phyloP scores from a whole-genome alignment of 2,888 invertebrate genomes.

The Megamerina dolium region DNA sequence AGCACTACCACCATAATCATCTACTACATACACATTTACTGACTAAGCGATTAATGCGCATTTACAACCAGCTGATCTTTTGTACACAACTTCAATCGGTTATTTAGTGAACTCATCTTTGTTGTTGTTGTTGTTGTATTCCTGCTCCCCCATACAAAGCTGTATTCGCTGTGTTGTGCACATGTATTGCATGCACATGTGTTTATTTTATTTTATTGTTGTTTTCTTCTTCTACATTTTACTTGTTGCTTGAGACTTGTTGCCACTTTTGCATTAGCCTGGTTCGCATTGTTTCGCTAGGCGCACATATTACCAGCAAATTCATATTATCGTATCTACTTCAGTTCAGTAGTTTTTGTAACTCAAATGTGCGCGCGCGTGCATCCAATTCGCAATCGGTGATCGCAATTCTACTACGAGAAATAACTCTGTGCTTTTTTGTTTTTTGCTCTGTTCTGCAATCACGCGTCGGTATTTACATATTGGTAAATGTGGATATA shows the following conservation, averaged over 20 bases:
- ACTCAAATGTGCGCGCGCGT: constrained; percentile 42
- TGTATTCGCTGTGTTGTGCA: constrained; percentile 10
- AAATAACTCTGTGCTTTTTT: too few species aligned
- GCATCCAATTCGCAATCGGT: background rate
- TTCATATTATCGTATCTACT: too few species aligned
- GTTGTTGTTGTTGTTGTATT: constrained; percentile 9
- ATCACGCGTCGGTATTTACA: too few species aligned
- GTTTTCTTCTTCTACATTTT: constrained; percentile 8
- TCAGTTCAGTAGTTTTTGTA: constrained; percentile 34
- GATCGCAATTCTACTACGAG: constrained; percentile 9
- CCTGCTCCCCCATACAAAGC: constrained; percentile 6
- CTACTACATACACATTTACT: too few species aligned
- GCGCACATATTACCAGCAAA: constrained; percentile 37
- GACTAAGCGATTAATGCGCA: too few species aligned
- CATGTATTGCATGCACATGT: too few species aligned
- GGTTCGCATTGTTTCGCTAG: constrained; percentile 22
- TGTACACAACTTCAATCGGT: too few species aligned
- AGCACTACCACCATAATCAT: too few species aligned
- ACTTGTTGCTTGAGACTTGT: constrained; percentile 13
- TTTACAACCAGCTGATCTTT: too few species aligned
- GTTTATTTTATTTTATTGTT: constrained; percentile 16
- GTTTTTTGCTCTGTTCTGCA: too few species aligned
- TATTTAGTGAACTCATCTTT: constrained; percentile 8
- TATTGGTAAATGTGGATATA: too few species aligned
- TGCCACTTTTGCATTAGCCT: too few species aligned